phyloP scores from a whole-genome alignment of 1,140 invertebrate species.

The Aphaenogaster ashmeadi region DNA sequence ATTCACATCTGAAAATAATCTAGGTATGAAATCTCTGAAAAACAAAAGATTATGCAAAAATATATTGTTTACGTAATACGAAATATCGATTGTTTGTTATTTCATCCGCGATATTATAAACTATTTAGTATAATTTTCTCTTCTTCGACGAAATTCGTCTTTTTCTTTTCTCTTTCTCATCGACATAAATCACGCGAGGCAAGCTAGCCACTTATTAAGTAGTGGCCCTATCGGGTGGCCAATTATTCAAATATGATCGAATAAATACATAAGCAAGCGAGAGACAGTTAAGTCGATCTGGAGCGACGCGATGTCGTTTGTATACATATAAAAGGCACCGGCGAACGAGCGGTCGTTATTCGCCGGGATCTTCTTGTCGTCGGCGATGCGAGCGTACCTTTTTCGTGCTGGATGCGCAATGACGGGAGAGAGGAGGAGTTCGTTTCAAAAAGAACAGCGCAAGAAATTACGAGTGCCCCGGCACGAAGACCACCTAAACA shows the following conservation, averaged over 20 bases:
- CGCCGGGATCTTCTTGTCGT: slow-evolving; percentile 67
- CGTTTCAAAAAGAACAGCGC: slow-evolving; percentile 53
- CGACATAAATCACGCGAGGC: slow-evolving; percentile 21
- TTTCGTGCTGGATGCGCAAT: slow-evolving; percentile 42
- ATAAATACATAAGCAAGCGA: slow-evolving; percentile 76
- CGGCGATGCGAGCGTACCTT: slow-evolving; percentile 48
- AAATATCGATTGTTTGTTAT: not conserved
- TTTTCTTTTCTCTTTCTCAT: not conserved
- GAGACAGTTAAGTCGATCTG: slow-evolving; percentile 49
- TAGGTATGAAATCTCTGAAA: not conserved
- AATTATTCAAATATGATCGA: slow-evolving; percentile 79
- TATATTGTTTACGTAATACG: not conserved
- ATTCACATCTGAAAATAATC: not conserved
- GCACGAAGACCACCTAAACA: slow-evolving; percentile 29
- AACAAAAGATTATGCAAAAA: not conserved
- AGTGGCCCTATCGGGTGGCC: slow-evolving; percentile 64
- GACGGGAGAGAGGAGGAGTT: slow-evolving; percentile 12
- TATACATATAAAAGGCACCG: slow-evolving; percentile 50
- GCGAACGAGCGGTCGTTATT: slow-evolving; percentile 64
- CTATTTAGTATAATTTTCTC: slow-evolving; percentile 10
- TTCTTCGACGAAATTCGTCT: not conserved
- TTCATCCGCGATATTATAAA: slow-evolving; percentile 1
- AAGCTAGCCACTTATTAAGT: slow-evolving; percentile 65
- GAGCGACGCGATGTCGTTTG: slow-evolving; percentile 39
- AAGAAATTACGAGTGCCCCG: slow-evolving; percentile 59